phyloP scores from a whole-genome alignment of 2,888 invertebrate genomes.

The Phyllotreta striolata region DNA sequence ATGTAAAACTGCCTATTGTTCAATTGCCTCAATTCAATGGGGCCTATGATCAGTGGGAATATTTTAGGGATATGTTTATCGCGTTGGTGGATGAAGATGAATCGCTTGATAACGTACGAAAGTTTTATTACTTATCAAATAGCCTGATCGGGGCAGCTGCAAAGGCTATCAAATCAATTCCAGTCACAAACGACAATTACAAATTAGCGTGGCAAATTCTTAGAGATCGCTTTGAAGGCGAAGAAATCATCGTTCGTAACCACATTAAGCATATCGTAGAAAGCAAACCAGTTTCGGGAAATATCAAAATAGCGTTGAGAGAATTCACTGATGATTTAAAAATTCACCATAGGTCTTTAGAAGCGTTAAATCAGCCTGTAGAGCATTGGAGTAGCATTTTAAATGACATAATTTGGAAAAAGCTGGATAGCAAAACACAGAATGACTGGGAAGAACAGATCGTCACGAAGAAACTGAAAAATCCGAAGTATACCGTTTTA shows the following conservation, averaged over 20 bases:
- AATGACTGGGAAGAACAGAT: conserved; percentile 3
- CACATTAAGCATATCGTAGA: conserved; percentile 3
- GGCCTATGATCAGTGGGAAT: conserved; percentile 5
- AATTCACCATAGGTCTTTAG: neutral
- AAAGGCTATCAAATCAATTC: neutral
- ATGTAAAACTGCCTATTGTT: conserved; percentile 3
- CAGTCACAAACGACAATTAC: conserved; percentile 8
- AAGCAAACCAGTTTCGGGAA: neutral
- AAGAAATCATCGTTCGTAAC: conserved; percentile 4
- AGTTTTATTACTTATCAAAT: conserved; percentile 9
- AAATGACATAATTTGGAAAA: conserved; percentile 15
- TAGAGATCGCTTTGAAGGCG: conserved; percentile 1
- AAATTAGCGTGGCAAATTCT: conserved; percentile 2
- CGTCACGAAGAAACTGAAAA: conserved; percentile 3
- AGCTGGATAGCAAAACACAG: neutral
- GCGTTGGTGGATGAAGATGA: conserved; percentile 10
- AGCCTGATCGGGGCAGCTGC: neutral
- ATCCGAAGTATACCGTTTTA: neutral
- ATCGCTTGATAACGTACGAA: neutral
- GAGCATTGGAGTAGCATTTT: conserved; percentile 12
- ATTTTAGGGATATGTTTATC: conserved; percentile 14
- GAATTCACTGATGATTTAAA: conserved; percentile 11
- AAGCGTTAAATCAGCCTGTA: conserved; percentile 8
- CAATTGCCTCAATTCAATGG: conserved; percentile 9
- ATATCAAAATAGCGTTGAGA: neutral